Percentiles rank a stretch among this genome's conserved stretches.
These are phyloP conservation scores for Enteromius viviparus DNA, from an alignment of 2,797 vertebrate species.

Conservation along the genomic window DNA sequence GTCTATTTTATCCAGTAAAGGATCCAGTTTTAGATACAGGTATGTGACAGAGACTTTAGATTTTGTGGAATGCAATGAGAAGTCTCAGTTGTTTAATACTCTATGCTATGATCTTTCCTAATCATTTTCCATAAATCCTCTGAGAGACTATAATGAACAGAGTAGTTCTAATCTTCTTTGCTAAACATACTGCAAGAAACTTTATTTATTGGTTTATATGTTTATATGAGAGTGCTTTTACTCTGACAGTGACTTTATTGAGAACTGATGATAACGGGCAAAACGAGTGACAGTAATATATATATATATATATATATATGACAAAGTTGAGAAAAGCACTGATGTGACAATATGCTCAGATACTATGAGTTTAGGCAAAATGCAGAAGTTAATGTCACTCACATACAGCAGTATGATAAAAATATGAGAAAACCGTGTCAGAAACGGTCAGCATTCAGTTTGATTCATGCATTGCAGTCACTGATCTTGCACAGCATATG, in stretches of 20 bases:
- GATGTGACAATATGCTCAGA: not conserved
- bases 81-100: not conserved
- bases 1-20: conserved; percentile 88
- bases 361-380: not conserved
- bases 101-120: not conserved
- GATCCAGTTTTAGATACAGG: conserved; percentile 96
- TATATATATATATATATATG: too few relatives aligned
- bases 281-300: not conserved
- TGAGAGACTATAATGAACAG: not conserved
- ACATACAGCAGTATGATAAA: conserved; percentile 6
- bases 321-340: not conserved
- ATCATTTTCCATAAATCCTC: not conserved
- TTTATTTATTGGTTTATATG: not conserved
- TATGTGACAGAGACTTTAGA: conserved; percentile 56
- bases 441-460: not conserved
- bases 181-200: not conserved
- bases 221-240: not conserved
- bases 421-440: not conserved
- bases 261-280: not conserved
- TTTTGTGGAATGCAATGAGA: not conserved
- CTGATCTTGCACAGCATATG: not conserved
- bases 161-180: not conserved
- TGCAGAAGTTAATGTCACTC: not conserved
- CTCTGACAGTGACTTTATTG: not conserved
- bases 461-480: not conserved